Conservation (phyloP, 2,888 invertebrate species). For the Sminthurides aquaticus region DNA sequence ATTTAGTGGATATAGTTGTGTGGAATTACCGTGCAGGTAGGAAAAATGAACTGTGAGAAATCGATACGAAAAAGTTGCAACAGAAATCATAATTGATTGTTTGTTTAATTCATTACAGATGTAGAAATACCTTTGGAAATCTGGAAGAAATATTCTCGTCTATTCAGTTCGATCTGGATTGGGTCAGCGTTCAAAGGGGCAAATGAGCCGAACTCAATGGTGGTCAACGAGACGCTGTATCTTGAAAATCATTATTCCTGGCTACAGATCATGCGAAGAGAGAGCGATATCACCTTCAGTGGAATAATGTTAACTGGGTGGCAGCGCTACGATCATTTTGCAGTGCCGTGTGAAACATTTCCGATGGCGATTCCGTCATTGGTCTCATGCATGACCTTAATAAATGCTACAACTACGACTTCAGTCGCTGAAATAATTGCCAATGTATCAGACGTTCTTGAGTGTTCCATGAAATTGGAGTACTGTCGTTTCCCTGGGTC, state of each 20-base stretch:
- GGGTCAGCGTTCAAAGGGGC: constrained; percentile 75
- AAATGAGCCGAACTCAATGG: constrained; percentile 49
- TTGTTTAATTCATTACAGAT: background rate
- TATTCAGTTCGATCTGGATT: constrained; percentile 66
- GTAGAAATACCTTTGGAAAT: constrained; percentile 44
- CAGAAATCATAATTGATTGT: background rate
- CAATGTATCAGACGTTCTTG: constrained; percentile 25
- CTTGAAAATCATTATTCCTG: constrained; percentile 65
- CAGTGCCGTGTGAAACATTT: constrained; percentile 59
- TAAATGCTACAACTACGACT: constrained; percentile 40
- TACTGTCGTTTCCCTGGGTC: constrained; percentile 40
- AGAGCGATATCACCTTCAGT: constrained; percentile 50
- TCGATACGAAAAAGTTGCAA: background rate
- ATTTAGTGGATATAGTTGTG: constrained; percentile 59
- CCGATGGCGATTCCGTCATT: constrained; percentile 59
- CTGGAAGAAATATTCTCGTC: constrained; percentile 54
- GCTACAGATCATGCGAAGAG: constrained; percentile 53
- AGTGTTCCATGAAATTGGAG: constrained; percentile 30
- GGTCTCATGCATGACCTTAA: constrained; percentile 53
- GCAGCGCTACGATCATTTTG: constrained; percentile 63
- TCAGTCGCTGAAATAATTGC: constrained; percentile 34
- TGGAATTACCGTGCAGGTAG: constrained; percentile 58
- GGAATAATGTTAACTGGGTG: constrained; percentile 61
- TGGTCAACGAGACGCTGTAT: constrained; percentile 54
- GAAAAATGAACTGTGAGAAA: constrained; percentile 22